A percentile compares a stretch with the other conserved stretches of the same genome.
Evolutionary conservation across 2,113 vertebrate species (phyloP).

Genomic region (Carollia perspicillata): DNA sequence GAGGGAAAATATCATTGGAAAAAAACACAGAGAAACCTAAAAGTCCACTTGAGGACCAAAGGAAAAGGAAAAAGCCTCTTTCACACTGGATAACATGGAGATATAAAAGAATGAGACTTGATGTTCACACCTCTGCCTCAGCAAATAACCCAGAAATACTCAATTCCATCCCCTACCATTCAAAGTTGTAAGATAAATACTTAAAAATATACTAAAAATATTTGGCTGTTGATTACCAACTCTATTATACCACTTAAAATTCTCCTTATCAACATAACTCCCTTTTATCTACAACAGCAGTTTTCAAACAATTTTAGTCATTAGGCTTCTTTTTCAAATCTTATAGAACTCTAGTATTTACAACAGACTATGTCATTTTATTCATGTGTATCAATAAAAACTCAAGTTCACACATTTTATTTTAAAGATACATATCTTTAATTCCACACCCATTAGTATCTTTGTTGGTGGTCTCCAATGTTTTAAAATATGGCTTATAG

Average conservation of each 20-base stretch:
- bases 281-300: not conserved
- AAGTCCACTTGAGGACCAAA: not conserved
- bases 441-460: not conserved
- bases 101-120: not conserved
- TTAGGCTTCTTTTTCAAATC: not conserved
- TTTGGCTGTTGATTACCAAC: not conserved
- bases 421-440: not conserved
- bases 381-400: not conserved
- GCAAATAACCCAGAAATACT: not conserved
- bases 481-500: not conserved
- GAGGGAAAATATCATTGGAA: not conserved
- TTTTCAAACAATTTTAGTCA: conserved; percentile 1
- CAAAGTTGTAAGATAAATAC: not conserved
- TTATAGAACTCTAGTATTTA: not conserved
- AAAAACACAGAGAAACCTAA: not conserved
- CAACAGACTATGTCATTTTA: not conserved
- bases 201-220: not conserved
- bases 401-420: not conserved
- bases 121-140: not conserved
- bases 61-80: not conserved
- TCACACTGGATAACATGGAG: not conserved
- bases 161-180: not conserved
- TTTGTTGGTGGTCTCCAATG: not conserved
- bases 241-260: not conserved
- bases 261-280: not conserved